Percentiles rank a stretch among this genome's conserved stretches.
Conservation (phyloP, 64 coral and sea anemone species). For the Pocillopora damicornis region DNA sequence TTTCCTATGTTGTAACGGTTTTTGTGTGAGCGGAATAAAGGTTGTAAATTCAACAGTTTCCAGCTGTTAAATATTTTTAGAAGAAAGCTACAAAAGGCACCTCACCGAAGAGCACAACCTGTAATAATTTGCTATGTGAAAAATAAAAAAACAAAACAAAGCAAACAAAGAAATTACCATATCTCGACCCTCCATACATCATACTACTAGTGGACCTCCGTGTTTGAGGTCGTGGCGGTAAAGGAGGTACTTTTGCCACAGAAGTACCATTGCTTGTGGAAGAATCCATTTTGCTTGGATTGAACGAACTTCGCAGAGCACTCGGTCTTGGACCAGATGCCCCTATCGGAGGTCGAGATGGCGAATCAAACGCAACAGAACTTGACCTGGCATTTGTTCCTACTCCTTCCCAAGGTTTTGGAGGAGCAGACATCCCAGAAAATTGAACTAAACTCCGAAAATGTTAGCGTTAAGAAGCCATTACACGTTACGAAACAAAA, state of each 20-base stretch:
- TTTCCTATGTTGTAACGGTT: too few relatives aligned
- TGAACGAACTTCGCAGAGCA: neutral
- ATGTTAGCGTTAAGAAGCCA: neutral
- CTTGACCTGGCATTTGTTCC: slow-evolving; percentile 63
- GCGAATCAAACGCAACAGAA: slow-evolving; percentile 38
- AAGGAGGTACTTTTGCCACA: slow-evolving; percentile 54
- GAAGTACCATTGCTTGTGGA: neutral
- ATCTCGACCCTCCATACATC: slow-evolving; percentile 51
- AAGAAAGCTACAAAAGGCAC: too few relatives aligned
- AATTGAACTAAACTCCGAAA: neutral
- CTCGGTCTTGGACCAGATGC: slow-evolving; percentile 3
- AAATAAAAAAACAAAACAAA: neutral
- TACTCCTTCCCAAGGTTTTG: slow-evolving; percentile 84
- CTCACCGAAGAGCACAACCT: too few relatives aligned
- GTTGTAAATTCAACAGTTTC: too few relatives aligned
- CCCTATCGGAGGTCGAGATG: slow-evolving; percentile 45
- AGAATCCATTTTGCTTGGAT: neutral
- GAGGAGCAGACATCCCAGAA: slow-evolving; percentile 67
- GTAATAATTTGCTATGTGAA: too few relatives aligned
- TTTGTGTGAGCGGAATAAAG: too few relatives aligned
- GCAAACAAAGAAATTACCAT: slow-evolving; percentile 30
- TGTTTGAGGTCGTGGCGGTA: slow-evolving; percentile 51
- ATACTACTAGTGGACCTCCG: slow-evolving; percentile 49
- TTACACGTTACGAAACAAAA: neutral
- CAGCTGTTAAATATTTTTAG: too few relatives aligned